Evolutionary conservation across 2,797 vertebrate species (phyloP).

Genomic region (Siniperca undulata): DNA sequence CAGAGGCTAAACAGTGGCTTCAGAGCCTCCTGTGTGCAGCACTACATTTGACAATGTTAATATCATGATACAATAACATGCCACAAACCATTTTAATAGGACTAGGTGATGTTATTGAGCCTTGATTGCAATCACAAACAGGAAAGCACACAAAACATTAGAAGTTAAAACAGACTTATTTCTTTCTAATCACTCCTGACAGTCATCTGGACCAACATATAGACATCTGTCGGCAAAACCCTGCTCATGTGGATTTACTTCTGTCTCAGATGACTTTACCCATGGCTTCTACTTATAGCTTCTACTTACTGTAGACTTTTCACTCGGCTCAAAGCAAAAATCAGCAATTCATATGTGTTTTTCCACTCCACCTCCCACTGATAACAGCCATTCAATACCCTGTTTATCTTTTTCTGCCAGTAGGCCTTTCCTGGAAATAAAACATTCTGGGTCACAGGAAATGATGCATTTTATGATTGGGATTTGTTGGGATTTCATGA

Average conservation of each 20-base stretch:
- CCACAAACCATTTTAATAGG: slow-evolving; percentile 19
- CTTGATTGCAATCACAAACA: slow-evolving; percentile 51
- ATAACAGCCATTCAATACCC: slow-evolving; percentile 4
- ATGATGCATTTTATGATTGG: slow-evolving; percentile 14
- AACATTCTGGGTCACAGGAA: slow-evolving; percentile 28
- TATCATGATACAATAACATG: slow-evolving; percentile 40
- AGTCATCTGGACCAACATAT: slow-evolving; percentile 64
- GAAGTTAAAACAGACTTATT: slow-evolving; percentile 47
- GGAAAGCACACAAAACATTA: slow-evolving; percentile 41
- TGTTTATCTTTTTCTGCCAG: slow-evolving; percentile 14
- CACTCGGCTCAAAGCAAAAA: slow-evolving; percentile 13
- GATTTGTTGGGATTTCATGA: slow-evolving; percentile 27
- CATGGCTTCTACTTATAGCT: slow-evolving; percentile 1
- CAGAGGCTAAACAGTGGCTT: background rate
- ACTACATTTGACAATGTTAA: slow-evolving; percentile 12
- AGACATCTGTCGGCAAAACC: slow-evolving; percentile 65
- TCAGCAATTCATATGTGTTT: slow-evolving; percentile 14
- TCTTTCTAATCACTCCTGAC: slow-evolving; percentile 62
- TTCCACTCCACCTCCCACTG: slow-evolving; percentile 11
- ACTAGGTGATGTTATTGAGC: slow-evolving; percentile 18
- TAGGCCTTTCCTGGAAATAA: background rate
- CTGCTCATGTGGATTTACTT: slow-evolving; percentile 56
- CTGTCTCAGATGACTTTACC: slow-evolving; percentile 9
- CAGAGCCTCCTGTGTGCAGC: slow-evolving; percentile 15
- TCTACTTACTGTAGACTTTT: background rate